Percentiles rank a stretch among this genome's conserved stretches.
Evolutionary conservation across 1,140 invertebrate species (phyloP).

Genomic region (Pseudomyrmex pallidus): DNA sequence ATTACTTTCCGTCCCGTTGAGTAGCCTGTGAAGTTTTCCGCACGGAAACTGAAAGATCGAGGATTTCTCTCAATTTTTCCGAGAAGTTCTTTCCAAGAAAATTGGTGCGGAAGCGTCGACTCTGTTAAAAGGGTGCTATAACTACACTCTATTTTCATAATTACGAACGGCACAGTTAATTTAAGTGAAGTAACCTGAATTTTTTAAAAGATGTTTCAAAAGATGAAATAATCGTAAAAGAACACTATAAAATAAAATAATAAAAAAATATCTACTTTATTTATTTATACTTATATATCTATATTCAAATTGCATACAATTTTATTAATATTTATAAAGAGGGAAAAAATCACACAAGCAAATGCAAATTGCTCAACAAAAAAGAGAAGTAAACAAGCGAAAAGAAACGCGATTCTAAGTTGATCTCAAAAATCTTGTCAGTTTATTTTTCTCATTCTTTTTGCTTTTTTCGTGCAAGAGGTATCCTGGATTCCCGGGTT

Average conservation of each 20-base stretch:
- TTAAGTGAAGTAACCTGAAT: conserved; percentile 29
- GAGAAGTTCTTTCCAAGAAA: conserved; percentile 53
- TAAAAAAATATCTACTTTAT: background rate
- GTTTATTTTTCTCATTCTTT: conserved; percentile 60
- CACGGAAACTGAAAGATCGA: conserved; percentile 43
- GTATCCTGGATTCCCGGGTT: conserved; percentile 68
- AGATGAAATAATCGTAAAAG: background rate
- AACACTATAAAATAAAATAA: conserved; percentile 5
- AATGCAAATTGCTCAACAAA: background rate
- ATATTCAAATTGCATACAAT: no score
- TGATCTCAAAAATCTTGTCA: conserved; percentile 38
- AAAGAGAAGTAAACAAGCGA: no score
- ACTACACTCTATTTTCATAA: conserved; percentile 58
- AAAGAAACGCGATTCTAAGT: conserved; percentile 27
- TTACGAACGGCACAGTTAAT: conserved; percentile 35
- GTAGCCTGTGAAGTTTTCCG: conserved; percentile 50
- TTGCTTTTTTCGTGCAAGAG: conserved; percentile 26
- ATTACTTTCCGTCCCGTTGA: conserved; percentile 59
- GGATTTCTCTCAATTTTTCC: conserved; percentile 60
- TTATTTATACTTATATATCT: no score
- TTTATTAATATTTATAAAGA: no score
- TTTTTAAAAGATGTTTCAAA: conserved; percentile 22
- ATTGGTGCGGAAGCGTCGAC: conserved; percentile 61
- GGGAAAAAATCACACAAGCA: background rate
- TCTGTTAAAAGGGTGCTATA: conserved; percentile 51